Percentiles rank a stretch among this genome's conserved stretches.
Conservation (phyloP, 2,797 vertebrate genomes). For the Sebastes baramenuke region DNA sequence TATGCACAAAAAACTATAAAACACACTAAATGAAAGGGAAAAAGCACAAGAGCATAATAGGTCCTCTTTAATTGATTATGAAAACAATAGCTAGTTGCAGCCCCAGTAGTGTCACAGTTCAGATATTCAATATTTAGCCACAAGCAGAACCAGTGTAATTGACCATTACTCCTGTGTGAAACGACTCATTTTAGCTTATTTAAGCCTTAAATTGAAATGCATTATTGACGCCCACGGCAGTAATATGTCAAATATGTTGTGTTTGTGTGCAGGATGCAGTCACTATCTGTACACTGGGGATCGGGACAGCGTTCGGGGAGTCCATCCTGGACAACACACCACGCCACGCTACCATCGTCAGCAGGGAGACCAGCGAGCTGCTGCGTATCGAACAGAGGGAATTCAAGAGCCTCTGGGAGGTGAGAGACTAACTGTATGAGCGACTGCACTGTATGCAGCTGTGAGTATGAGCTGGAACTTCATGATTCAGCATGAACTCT, state of each 20-base stretch:
- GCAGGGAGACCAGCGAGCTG: slow-evolving; percentile 93
- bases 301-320: slow-evolving; percentile 97
- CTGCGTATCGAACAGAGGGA: slow-evolving; percentile 97
- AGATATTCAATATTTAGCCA: background rate
- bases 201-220: background rate
- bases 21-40: too few species aligned
- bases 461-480: background rate
- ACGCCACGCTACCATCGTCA: slow-evolving; percentile 97
- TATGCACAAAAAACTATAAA: too few species aligned
- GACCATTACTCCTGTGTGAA: background rate
- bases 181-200: background rate
- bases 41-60: too few species aligned
- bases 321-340: slow-evolving; percentile 99
- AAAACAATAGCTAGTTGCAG: background rate
- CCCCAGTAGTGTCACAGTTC: background rate
- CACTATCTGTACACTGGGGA: slow-evolving; percentile 95
- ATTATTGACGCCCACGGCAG: background rate
- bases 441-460: background rate
- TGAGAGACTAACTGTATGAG: slow-evolving; percentile 66
- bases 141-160: background rate
- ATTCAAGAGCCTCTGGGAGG: slow-evolving; percentile 98
- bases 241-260: background rate
- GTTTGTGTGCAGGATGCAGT: slow-evolving; percentile 89
- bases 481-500: slow-evolving; percentile 1
- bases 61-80: background rate